Base-by-base conservation (phyloP, 2,888 invertebrate genomes). In the Scotopteryx bipunctaria region DNA sequence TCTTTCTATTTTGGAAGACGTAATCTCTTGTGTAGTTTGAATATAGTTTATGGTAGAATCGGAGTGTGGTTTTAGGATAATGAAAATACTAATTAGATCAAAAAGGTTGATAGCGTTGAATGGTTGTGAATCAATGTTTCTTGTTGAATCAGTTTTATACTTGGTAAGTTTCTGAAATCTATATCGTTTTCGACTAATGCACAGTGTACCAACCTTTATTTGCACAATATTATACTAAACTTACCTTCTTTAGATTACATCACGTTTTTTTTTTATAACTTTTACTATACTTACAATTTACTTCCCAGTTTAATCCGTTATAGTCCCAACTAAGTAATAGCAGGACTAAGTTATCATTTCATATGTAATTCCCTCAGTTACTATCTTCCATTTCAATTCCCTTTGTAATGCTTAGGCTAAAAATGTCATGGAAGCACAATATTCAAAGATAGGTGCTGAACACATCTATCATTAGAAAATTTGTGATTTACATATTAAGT, bases 51-150 rank as follows among this genome's bases (percentile, higher is more conserved):
- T 55, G 54, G 51, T 55, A 57, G 49, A 55, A 59, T 53, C 23
- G 19, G 56, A 50, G 61, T 67, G 62, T 55, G 58, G 42, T 55
- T 50, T 35, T 60, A 60, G 57, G 52, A 57, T 60, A 57, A 47
- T 43, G 35, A 23, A 47, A 53, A 48, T 51, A 45, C 41, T 48
- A 37, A 33, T 55, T 52, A 59, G 53, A 54, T 57, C 57, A 55
- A 58, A 53, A 53, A 38, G 69, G 64, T 73, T 69, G 69, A 69
- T 75, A 76, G 70, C 67, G 64, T 72, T 66, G 77, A 75, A 83
- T 73, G 84, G 84, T 84, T 84, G 83, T 84, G 84, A 73, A 71
- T 74, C 75, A 71, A 69, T 73, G 69, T 73, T 77, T 79, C 76
- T 80, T 81, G 83, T 82, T 83, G 76, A 73, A 63, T 69, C 76